Evolutionary conservation across 2,797 vertebrate genomes (phyloP).

Genomic region (Sebastes trivittatus): DNA sequence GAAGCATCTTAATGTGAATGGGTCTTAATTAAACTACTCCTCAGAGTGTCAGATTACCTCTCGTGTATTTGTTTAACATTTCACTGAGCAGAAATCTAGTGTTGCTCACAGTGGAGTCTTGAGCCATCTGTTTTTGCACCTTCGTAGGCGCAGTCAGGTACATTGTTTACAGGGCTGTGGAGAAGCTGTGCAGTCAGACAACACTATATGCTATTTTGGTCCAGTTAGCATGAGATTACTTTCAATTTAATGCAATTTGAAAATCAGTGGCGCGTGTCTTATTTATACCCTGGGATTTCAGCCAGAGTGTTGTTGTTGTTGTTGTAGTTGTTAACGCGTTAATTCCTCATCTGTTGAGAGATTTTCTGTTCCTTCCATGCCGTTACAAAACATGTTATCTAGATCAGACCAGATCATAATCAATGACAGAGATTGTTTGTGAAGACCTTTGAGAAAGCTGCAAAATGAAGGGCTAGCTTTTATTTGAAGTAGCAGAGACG

Average conservation of each 20-base stretch:
- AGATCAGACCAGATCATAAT: not conserved
- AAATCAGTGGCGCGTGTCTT: constrained; percentile 25
- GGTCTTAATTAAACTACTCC: constrained; percentile 61
- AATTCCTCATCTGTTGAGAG: not conserved
- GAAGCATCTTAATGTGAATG: constrained; percentile 27
- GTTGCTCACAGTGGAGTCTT: constrained; percentile 44
- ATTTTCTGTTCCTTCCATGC: not conserved
- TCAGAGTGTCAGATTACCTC: constrained; percentile 48
- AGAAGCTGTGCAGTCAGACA: constrained; percentile 24
- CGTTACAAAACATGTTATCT: not conserved
- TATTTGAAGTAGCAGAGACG: not conserved
- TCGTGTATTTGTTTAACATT: constrained; percentile 51
- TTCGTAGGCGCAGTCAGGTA: constrained; percentile 17
- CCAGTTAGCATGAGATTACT: constrained; percentile 1
- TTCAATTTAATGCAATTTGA: constrained; percentile 26
- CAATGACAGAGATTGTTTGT: not conserved
- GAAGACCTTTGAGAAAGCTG: not conserved
- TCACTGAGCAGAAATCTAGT: constrained; percentile 46
- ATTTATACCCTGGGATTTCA: constrained; percentile 31
- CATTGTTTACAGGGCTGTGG: constrained; percentile 47
- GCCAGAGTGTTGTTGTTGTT: not conserved
- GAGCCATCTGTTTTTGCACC: constrained; percentile 60
- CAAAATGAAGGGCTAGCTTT: not conserved
- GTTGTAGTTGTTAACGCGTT: not conserved
- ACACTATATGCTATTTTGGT: constrained; percentile 24